These are phyloP conservation scores for Sesamia inferens DNA, from an alignment of 2,888 invertebrate genomes.

Conservation along the genomic window DNA sequence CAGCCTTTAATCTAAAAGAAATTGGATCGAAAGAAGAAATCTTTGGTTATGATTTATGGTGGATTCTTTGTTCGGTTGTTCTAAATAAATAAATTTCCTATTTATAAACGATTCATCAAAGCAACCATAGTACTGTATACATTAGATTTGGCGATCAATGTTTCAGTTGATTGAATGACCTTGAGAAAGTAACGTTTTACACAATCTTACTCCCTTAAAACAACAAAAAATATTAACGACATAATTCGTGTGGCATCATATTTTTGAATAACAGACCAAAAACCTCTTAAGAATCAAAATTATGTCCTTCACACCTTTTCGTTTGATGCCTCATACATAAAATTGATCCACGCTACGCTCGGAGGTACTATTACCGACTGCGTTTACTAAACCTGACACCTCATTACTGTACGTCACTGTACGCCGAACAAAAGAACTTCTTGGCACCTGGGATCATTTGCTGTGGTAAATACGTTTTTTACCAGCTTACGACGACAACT, in stretches of 20 bases:
- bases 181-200: neutral
- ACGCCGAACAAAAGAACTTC: conserved; percentile 46
- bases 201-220: neutral
- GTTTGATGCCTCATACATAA: conserved; percentile 36
- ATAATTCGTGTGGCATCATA: neutral
- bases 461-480: conserved; percentile 35
- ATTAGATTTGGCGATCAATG: neutral
- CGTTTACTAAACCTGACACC: conserved; percentile 59
- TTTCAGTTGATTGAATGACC: neutral
- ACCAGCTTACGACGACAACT: neutral
- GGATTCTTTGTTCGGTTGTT: too few species aligned
- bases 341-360: conserved; percentile 34
- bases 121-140: neutral
- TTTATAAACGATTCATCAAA: neutral
- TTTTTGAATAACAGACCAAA: neutral
- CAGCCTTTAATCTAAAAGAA: too few species aligned
- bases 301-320: conserved; percentile 13
- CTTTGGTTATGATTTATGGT: too few species aligned
- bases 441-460: conserved; percentile 32
- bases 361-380: conserved; percentile 29
- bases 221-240: neutral
- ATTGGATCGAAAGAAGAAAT: too few species aligned
- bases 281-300: neutral
- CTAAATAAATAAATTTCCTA: neutral
- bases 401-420: conserved; percentile 53